Evolutionary conservation across 2,113 vertebrate species (phyloP).

Genomic region (Ptychochromis oligacanthus): DNA sequence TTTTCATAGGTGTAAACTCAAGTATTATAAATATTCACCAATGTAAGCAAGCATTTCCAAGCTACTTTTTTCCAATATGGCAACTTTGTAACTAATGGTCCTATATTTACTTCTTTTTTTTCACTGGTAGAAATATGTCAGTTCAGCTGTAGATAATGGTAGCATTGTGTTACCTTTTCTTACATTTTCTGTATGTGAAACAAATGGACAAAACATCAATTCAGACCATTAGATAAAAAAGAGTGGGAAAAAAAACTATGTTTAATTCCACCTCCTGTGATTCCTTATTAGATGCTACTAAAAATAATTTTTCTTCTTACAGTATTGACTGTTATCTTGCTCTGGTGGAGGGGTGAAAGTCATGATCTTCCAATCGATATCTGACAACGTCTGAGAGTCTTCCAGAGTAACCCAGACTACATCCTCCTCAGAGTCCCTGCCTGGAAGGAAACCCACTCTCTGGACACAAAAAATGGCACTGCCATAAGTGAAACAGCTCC

Average conservation of each 20-base stretch:
- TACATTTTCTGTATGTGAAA: not conserved
- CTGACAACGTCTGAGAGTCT: constrained; percentile 76
- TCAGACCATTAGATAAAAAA: not conserved
- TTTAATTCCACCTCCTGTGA: not conserved
- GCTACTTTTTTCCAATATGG: not conserved
- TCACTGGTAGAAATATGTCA: not conserved
- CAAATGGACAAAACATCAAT: not conserved
- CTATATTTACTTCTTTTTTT: too few species aligned
- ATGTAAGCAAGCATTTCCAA: not conserved
- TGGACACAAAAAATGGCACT: constrained; percentile 64
- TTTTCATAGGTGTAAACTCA: not conserved
- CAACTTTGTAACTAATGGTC: not conserved
- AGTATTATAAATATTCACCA: not conserved
- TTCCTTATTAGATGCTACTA: not conserved
- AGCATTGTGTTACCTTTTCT: not conserved
- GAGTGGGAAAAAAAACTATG: not conserved
- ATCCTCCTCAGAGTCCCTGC: constrained; percentile 78
- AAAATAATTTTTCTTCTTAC: constrained; percentile 76
- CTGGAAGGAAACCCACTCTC: constrained; percentile 89
- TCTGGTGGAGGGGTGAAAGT: constrained; percentile 86
- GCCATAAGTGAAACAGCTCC: not conserved
- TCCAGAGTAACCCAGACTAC: constrained; percentile 89
- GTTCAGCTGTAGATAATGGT: not conserved
- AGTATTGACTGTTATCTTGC: constrained; percentile 86
- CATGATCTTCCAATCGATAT: constrained; percentile 87